phyloP scores from a whole-genome alignment of 2,888 invertebrate genomes.

The Melanotus villosus region DNA sequence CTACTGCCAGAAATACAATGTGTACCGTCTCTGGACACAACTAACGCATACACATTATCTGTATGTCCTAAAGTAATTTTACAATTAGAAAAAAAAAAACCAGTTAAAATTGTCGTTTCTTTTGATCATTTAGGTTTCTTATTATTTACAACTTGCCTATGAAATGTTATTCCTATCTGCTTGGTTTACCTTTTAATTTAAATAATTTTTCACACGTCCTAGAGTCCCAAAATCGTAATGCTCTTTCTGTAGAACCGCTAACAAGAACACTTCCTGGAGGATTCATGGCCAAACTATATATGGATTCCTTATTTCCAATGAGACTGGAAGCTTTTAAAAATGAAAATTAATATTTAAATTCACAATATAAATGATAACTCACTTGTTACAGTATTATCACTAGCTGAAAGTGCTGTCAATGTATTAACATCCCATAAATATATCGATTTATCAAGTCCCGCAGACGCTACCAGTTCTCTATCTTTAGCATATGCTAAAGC shows the following conservation, averaged over 20 bases:
- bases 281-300: slow-evolving; percentile 99
- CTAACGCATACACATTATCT: slow-evolving; percentile 97
- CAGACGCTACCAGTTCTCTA: slow-evolving; percentile 95
- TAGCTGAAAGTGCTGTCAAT: slow-evolving; percentile 95
- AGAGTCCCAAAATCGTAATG: slow-evolving; percentile 97
- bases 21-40: slow-evolving; percentile 95
- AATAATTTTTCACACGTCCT: slow-evolving; percentile 93
- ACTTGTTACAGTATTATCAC: slow-evolving; percentile 99
- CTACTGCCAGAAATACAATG: slow-evolving; percentile 98
- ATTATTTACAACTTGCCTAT: too few relatives aligned
- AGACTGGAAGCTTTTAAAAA: slow-evolving; percentile 85
- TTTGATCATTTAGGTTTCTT: too few relatives aligned
- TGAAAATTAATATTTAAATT: neutral
- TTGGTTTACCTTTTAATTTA: slow-evolving; percentile 92
- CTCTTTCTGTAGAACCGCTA: slow-evolving; percentile 96
- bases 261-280: slow-evolving; percentile 95
- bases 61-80: slow-evolving; percentile 82
- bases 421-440: slow-evolving; percentile 99
- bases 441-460: slow-evolving; percentile 96
- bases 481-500: slow-evolving; percentile 98
- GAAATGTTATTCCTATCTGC: too few relatives aligned
- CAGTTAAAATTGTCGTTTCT: too few relatives aligned
- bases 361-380: too few relatives aligned
- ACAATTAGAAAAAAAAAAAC: too few relatives aligned
- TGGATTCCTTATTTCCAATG: slow-evolving; percentile 97